Evolutionary conservation across 1,140 invertebrate genomes (phyloP), one percentile per base, ranked within the genome.

Genomic region (Drosophila bipectinata): DNA sequence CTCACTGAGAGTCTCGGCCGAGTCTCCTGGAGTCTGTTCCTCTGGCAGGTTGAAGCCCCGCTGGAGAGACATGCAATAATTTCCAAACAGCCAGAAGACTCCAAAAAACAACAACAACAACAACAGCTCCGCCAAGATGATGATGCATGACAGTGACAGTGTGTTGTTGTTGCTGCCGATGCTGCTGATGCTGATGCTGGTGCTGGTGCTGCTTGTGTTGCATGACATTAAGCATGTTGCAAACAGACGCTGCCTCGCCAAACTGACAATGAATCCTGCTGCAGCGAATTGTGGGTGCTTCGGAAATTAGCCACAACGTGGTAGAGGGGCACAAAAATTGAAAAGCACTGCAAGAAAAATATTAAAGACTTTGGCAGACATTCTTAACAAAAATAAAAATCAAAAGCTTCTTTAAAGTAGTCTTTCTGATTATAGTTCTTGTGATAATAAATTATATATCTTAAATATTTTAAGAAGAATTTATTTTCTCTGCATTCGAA

Each of bases 101-200:
- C 47, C 53, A 44, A 41, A 45, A 56, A 59, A 49, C 58, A 72
- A 34, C 45, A 21, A 53, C 45, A 21, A 53, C 58, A 21, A 53
- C 58, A 41, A 55, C 53, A 72, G 26, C 37, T 55, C 49, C 53
- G 44, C 76, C 78, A 61, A 63, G 80, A 83, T 83, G 80, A 83
- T 83, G 80, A 83, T 83, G 80, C 82, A 85, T 87, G 82, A 87
- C 82, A 87, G 82, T 87, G 82, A 87, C 82, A 87, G 82, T 88
- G 83, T 83, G 81, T 84, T 87, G 83, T 75, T 66, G 74, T 71
- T 77, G 76, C 30, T 72, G 64, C 53, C 41, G 41, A 14, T 47
- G 44, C 44, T 69, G 15, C 15, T 15, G n/a, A n/a, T n/a, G 18
- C 18, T 18, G 18, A 18, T 18, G 73, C 54, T 77, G 79, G 63